Evolutionary conservation across 2,888 invertebrate genomes (phyloP), one percentile per base, ranked within the genome.

Genomic region (Crocallis elinguaria): DNA sequence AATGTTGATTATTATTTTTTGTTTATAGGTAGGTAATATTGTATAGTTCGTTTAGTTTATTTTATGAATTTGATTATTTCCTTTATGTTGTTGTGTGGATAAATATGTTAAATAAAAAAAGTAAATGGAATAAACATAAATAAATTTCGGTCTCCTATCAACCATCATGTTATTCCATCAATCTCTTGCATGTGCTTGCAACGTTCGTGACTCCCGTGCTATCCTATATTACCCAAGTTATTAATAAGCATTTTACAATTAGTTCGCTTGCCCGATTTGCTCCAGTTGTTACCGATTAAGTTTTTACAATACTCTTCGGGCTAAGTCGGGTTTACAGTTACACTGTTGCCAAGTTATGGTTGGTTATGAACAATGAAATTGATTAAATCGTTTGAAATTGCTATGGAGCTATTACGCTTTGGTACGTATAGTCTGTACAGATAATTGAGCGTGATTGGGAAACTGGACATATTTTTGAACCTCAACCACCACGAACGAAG

Each of bases 271-370:
- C 76, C 79, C 78, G 89, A 89, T 90, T 88, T 82, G 90, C 88
- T 89, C 90, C 88, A 89, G 86, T 90, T 89, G 85, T 85, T 87
- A 85, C 69, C 86, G 86, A 88, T 88, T 86, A 82, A 82, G 80
- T 88, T 90, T 88, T 90, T 89, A 84, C 79, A 37, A 33, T 32
- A 46, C 60, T 73, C 79, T 67, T 75, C 77, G 65, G 73, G 75
- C 79, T 78, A 80, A 84, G 77, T 75, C 79, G 73, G 76, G 78
- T 85, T 84, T 85, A 90, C 90, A 79, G 89, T 88, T 90, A 90
- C 49, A 66, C 71, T 75, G 78, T 81, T 84, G 75, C 80, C 70
- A 75, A 78, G 79, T 79, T 84, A 86, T 83, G 79, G 74, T 69
- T 66, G 75, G 75, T 76, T 76, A 79, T 75, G 73, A 78, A 75